phyloP scores from a whole-genome alignment of 2,888 invertebrate species.

The Marasmarcha lunaedactyla region DNA sequence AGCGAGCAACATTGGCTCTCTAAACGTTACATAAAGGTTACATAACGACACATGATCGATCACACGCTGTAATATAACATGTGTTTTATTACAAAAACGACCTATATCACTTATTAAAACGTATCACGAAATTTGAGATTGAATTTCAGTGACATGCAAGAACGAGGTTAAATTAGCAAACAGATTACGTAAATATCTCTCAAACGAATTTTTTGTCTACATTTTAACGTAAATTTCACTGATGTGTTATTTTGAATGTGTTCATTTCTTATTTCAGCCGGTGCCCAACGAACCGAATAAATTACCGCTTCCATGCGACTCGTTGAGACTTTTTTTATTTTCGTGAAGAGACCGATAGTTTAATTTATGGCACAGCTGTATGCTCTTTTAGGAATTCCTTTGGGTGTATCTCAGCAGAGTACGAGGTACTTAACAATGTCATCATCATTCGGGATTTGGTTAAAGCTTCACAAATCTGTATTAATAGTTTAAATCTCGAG shows the following conservation, averaged over 20 bases:
- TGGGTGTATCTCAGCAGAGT: slow-evolving; percentile 18
- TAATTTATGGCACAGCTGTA: slow-evolving; percentile 39
- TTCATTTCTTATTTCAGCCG: slow-evolving; percentile 32
- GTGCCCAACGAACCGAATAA: slow-evolving; percentile 38
- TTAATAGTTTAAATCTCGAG: slow-evolving; percentile 34
- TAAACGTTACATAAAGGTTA: slow-evolving; percentile 15
- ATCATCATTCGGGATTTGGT: slow-evolving; percentile 26
- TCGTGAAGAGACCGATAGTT: slow-evolving; percentile 27
- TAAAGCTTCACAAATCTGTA: slow-evolving; percentile 41
- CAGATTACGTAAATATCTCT: no score
- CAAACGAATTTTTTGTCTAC: no score
- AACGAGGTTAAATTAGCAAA: no score
- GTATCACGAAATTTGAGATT: neutral
- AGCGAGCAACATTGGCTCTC: slow-evolving; percentile 22
- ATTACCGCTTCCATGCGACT: slow-evolving; percentile 37
- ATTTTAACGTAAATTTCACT: slow-evolving; percentile 3
- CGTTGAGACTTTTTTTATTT: slow-evolving; percentile 26
- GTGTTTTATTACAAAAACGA: slow-evolving; percentile 14
- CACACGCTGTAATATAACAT: slow-evolving; percentile 20
- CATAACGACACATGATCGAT: slow-evolving; percentile 27
- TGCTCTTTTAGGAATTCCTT: slow-evolving; percentile 25
- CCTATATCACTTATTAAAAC: no score
- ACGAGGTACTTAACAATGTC: slow-evolving; percentile 9
- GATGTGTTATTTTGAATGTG: slow-evolving; percentile 9
- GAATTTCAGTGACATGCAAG: neutral